Evolutionary conservation across 2,113 vertebrate species (phyloP), one percentile per base, ranked within the genome.

Genomic region (Barbus barbus): DNA sequence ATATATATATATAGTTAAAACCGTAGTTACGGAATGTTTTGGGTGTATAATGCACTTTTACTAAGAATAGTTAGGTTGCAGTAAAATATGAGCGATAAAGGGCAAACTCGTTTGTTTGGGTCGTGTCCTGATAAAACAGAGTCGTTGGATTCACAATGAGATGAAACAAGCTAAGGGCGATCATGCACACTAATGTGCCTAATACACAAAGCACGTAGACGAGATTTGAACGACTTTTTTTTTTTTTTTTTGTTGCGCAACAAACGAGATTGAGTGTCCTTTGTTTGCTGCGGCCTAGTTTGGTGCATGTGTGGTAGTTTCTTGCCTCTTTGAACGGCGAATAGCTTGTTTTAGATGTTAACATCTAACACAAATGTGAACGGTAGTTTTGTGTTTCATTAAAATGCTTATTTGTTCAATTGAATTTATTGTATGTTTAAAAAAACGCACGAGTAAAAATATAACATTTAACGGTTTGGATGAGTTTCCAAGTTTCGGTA

Each of bases 241-340:
- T n/a, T n/a, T n/a, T 4, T 31, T 6, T 36, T 33, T 9, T 44
- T 44, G 5, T 22, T 58, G 2, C 12, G 33, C 4, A 78, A 60
- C 75, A 3, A 9, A n/a, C 20, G 8, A 2, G 6, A 9, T 51
- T 5, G 53, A n/a, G 20, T 14, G 6, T 78, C 16, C 48, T 76
- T 76, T 76, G 74, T 76, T 76, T 33, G 46, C 11, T 33, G 46
- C 28, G 24, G 41, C 41, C 51, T 76, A 56, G 48, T 51, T 76
- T 6, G 9, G 56, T 53, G 48, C 74, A n/a, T 36, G 18, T n/a
- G n/a, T n/a, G n/a, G n/a, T 9, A 12, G 20, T 12, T 71, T 38
- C 8, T 38, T 38, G 67, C 4, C 33, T 9, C 33, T 6, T 71
- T 38, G 22, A 12, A 12, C 4, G 20, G n/a, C 5, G 8, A 11